Evolutionary conservation across 2,888 invertebrate genomes (phyloP), one percentile per base, ranked within the genome.

Genomic region (Troides oblongomaculatus): DNA sequence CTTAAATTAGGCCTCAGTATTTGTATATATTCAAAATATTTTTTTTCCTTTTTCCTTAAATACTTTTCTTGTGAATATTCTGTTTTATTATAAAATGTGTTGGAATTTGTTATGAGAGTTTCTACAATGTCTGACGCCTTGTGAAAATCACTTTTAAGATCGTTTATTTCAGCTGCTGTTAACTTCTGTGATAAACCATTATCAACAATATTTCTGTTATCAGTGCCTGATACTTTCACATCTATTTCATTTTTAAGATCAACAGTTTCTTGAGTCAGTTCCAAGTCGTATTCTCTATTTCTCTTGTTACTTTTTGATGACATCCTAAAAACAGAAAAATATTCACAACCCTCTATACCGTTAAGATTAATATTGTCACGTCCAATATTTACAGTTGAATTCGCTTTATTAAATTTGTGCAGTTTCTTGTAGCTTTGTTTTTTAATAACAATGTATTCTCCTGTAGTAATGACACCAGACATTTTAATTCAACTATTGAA

Each of bases 1-100:
- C 97, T 93, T 70, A 99, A 93, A 56, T 95, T 97, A 0, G 99
- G 98, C 81, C 94, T 95, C 7, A 96, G 90, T 63, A 99, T 94
- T 75, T 95, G 95, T 21, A 98, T 90, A 80, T 95, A 96, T 79
- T 97, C 97, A 81, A 95, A 96, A 88, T 98, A 99, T 88, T 99
- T 99, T 78, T 96, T 96, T 79, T 97, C 97, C 85, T 99, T 99
- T 84, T 99, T 99, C 78, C 96, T 96, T 60, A 99, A 93, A 85
- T 99, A 99, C 85, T 99, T 99, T 77, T 97, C 97, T 85, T 99
- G 97, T 0, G 97, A 96, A 85, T 96, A 99, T 79, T 97, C 97
- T 0, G 98, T 99, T 93, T 99, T 99, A 69, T 94, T 93, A 56
- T 94, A 94, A 85, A 99, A 99, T 0, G 98, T 98, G 75, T 95